phyloP scores from a whole-genome alignment of 2,888 invertebrate genomes.

The Cheilosia vulpina region DNA sequence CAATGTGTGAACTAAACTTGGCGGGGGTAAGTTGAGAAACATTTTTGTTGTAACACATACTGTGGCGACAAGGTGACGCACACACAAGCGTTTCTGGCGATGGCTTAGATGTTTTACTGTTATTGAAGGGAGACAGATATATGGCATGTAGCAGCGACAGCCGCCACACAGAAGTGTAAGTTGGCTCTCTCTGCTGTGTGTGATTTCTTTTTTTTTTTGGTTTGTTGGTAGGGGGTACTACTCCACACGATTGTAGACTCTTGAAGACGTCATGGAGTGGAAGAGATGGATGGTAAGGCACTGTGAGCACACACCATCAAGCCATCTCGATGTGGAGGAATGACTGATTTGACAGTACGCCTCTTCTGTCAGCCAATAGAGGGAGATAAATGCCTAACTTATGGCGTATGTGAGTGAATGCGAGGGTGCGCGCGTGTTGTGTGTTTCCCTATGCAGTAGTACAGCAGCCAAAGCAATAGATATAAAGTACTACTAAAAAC shows the following conservation, averaged over 20 bases:
- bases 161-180: neutral
- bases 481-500: conserved; percentile 80
- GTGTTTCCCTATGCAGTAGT: conserved; percentile 65
- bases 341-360: conserved; percentile 84
- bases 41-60: conserved; percentile 72
- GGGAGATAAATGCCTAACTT: conserved; percentile 75
- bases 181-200: conserved; percentile 32
- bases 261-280: conserved; percentile 75
- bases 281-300: conserved; percentile 75
- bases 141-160: neutral
- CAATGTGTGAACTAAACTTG: conserved; percentile 81
- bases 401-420: conserved; percentile 74
- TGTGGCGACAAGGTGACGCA: conserved; percentile 19
- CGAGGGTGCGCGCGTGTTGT: conserved; percentile 74
- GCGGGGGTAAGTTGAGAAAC: conserved; percentile 79
- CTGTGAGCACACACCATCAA: conserved; percentile 71
- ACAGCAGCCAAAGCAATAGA: conserved; percentile 69
- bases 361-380: conserved; percentile 81
- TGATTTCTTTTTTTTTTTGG: conserved; percentile 6
- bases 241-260: conserved; percentile 5
- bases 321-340: conserved; percentile 79
- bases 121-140: conserved; percentile 42
- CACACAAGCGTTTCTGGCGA: neutral
- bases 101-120: conserved; percentile 20
- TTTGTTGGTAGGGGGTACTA: conserved; percentile 64